Conservation (phyloP, 37 sponge, comb jelly and placozoan species). For the Oscarella lobularis region DNA sequence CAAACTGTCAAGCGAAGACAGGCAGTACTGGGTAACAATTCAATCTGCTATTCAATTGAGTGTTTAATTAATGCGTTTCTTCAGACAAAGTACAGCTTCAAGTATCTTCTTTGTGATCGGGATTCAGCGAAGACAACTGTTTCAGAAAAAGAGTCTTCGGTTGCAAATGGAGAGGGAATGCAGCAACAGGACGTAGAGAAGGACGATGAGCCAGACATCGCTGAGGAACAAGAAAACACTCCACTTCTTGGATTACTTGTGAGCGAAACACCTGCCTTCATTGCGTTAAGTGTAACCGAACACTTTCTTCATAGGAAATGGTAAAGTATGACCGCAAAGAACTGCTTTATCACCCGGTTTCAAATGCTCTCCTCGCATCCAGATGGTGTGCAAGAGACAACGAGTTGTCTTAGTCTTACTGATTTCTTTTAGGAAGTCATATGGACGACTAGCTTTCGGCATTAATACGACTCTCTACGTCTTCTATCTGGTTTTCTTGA, state of each 20-base stretch:
- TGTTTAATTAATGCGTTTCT: too few relatives aligned
- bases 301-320: slow-evolving; percentile 49
- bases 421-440: slow-evolving; percentile 7
- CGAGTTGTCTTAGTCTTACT: not conserved
- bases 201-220: not conserved
- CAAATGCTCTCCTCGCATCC: slow-evolving; percentile 24
- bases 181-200: too few relatives aligned
- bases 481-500: slow-evolving; percentile 33
- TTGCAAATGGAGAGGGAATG: too few relatives aligned
- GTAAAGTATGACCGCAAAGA: slow-evolving; percentile 27
- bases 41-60: too few relatives aligned
- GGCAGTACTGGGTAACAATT: too few relatives aligned
- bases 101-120: slow-evolving; percentile 44
- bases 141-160: too few relatives aligned
- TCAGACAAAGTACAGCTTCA: slow-evolving; percentile 42
- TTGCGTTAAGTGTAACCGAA: too few relatives aligned
- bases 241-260: too few relatives aligned
- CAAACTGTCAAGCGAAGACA: too few relatives aligned
- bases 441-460: slow-evolving; percentile 32
- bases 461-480: slow-evolving; percentile 5
- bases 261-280: too few relatives aligned
- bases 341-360: slow-evolving; percentile 52
- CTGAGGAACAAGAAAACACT: not conserved
- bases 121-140: too few relatives aligned
- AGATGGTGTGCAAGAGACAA: slow-evolving; percentile 49